Evolutionary conservation across 2,113 vertebrate genomes (phyloP).

Genomic region (Cygnus atratus): DNA sequence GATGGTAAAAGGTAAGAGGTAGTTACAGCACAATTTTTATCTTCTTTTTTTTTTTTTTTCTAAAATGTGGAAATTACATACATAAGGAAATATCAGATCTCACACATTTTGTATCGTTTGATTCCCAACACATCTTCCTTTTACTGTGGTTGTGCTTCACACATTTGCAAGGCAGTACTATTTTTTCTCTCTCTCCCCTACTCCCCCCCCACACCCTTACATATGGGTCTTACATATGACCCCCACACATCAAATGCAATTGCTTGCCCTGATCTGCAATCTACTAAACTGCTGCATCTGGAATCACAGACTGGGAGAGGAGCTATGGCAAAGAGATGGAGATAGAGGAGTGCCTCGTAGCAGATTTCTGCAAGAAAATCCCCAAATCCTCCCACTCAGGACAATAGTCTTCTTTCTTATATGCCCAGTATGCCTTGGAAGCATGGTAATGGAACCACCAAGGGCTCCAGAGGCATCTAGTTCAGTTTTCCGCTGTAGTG

Average conservation of each 20-base stretch:
- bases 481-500: background rate
- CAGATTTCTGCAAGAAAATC: slow-evolving; percentile 28
- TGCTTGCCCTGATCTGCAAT: slow-evolving; percentile 25
- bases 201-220: background rate
- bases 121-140: background rate
- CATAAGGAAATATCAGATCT: background rate
- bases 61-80: background rate
- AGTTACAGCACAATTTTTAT: background rate
- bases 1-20: background rate
- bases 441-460: background rate
- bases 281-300: slow-evolving; percentile 50
- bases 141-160: background rate
- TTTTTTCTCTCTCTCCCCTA: background rate
- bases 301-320: background rate
- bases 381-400: background rate
- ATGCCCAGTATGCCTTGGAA: background rate
- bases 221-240: slow-evolving; percentile 25
- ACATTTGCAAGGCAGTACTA: background rate
- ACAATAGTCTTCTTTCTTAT: background rate
- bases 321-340: background rate
- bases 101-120: background rate
- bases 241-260: slow-evolving; percentile 24
- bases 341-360: background rate
- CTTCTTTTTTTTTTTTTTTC: background rate
- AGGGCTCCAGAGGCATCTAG: background rate